Evolutionary conservation across 2,113 vertebrate genomes (phyloP), one percentile per base, ranked within the genome.

Genomic region (Lepus timidus): DNA sequence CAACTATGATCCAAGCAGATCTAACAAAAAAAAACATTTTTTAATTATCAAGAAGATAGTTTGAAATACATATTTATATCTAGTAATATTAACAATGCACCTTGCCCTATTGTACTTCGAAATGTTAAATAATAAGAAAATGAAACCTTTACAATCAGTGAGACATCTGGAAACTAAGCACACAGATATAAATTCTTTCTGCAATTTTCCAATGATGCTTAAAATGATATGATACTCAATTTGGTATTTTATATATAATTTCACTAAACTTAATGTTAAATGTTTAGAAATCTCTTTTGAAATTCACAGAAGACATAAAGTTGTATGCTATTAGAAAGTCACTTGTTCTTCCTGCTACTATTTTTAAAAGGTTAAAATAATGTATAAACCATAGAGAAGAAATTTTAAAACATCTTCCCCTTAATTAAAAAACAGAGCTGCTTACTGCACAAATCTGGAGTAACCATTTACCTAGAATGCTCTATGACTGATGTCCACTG

Each of bases 161-260:
- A 84, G 51, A 44, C 33, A 94, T 92, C 91, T 94, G n/a, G 84
- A 96, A 95, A 71, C 11, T 78, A 91, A 94, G 22, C 65, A 88
- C 62, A 86, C 2, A 89, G 36, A 87, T 62, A 96, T 20, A 88
- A 78, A 95, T 55, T 76, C 91, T 82, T 86, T 22, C 25, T 90
- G 3, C 1, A 87, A 79, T 82, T 87, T 90, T 94, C 68, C 79
- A 71, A 68, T 27, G 88, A 80, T 67, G 12, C 85, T 93, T 73
- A 85, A 95, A 95, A 85, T 84, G 52, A 89, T 62, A 67, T 2
- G 58, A 92, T 85, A 80, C 6, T 86, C 58, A 92, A 87, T 73
- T 33, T n/a, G 78, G 33, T 55, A 81, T 65, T 93, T 94, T 67
- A 44, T 44, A 90, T 6, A 94, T 75, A 90, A 93, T 67, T 95